Conservation (phyloP, 2,888 invertebrate genomes). For the Brassicogethes aeneus region DNA sequence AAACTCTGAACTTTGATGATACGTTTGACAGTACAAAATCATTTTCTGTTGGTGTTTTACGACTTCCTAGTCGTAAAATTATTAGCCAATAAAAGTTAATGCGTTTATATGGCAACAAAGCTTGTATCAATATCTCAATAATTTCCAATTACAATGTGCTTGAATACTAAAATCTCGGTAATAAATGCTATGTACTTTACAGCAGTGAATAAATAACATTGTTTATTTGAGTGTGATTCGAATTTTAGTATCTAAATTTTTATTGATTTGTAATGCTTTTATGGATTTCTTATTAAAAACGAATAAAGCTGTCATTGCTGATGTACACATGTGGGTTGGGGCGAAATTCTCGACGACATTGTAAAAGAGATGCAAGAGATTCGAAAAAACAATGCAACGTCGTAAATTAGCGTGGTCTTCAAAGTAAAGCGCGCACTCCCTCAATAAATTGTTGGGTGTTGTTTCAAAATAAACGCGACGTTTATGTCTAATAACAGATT, state of each 20-base stretch:
- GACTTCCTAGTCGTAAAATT: slow-evolving; percentile 2
- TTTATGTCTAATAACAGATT: too few relatives aligned
- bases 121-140: slow-evolving; percentile 3
- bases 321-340: too few relatives aligned
- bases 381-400: too few relatives aligned
- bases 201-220: slow-evolving; percentile 8
- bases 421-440: too few relatives aligned
- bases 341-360: too few relatives aligned
- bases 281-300: neutral
- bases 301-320: neutral
- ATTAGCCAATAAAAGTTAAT: slow-evolving; percentile 2
- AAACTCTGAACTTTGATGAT: too few relatives aligned
- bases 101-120: slow-evolving; percentile 11
- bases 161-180: neutral
- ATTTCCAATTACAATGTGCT: slow-evolving; percentile 3
- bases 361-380: too few relatives aligned
- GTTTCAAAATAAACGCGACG: too few relatives aligned
- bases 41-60: neutral
- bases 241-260: neutral
- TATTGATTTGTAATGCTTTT: neutral
- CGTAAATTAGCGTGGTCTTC: too few relatives aligned
- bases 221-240: slow-evolving; percentile 7
- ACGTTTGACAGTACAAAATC: neutral
- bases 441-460: too few relatives aligned
- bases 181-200: slow-evolving; percentile 9